These are phyloP conservation scores for Ernsta delagoae DNA, from an alignment of 2,888 invertebrate species.

Conservation along the genomic window DNA sequence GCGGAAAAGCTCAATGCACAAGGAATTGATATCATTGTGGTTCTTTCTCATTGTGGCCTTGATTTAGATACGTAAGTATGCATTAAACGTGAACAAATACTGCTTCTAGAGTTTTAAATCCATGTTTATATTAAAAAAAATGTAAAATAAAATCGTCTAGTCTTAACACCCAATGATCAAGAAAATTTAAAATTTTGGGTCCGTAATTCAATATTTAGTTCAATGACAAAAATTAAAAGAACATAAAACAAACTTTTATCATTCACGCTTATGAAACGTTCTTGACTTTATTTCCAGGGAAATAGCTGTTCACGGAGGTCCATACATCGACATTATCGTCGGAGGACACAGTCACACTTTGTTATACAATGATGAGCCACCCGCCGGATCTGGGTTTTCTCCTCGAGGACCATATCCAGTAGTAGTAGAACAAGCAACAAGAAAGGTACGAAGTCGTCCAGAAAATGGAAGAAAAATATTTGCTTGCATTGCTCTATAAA, in stretches of 20 bases:
- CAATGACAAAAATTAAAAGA: no score
- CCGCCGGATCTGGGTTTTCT: constrained; percentile 75
- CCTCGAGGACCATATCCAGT: constrained; percentile 89
- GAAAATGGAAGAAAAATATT: no score
- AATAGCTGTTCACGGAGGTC: constrained; percentile 88
- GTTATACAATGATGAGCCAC: constrained; percentile 85
- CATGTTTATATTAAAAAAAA: no score
- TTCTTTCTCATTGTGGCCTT: constrained; percentile 92
- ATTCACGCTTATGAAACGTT: background rate
- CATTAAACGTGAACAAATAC: no score
- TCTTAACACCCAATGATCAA: no score
- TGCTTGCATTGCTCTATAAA: no score
- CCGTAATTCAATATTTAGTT: no score
- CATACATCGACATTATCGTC: constrained; percentile 91
- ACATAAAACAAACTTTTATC: background rate
- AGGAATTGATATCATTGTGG: constrained; percentile 91
- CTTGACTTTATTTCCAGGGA: constrained; percentile 55
- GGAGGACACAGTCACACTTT: constrained; percentile 94
- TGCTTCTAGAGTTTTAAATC: no score
- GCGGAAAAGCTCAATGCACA: constrained; percentile 85
- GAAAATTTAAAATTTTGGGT: no score
- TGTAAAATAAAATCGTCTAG: no score
- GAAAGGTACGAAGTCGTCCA: constrained; percentile 14
- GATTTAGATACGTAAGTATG: constrained; percentile 83
- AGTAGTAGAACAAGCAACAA: constrained; percentile 79